These are phyloP conservation scores for Tragelaphus oryx DNA, from an alignment of 2,797 vertebrate species.

Conservation along the genomic window DNA sequence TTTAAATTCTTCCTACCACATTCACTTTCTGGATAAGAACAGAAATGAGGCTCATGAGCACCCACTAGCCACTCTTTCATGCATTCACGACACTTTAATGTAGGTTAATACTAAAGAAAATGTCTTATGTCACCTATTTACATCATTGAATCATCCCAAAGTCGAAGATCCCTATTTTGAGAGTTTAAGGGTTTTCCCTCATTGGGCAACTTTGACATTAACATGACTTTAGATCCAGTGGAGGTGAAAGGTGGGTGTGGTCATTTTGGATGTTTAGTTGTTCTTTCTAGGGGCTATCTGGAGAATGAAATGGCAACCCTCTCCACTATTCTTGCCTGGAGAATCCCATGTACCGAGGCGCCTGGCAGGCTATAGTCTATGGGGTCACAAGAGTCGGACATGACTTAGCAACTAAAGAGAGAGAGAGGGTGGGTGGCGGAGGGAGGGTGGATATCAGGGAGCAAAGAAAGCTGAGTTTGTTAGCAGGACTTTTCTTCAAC, in stretches of 20 bases:
- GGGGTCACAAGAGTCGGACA: neutral
- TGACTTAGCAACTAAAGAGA: neutral
- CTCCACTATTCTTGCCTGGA: neutral
- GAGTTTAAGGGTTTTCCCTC: neutral
- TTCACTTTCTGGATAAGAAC: neutral
- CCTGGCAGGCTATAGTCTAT: neutral
- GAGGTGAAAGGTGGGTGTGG: neutral
- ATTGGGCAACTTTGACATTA: neutral
- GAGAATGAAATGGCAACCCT: neutral
- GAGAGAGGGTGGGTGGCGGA: neutral
- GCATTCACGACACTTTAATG: neutral
- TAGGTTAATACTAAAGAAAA: neutral
- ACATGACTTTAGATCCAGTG: neutral
- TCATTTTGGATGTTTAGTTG: neutral
- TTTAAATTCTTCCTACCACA: neutral
- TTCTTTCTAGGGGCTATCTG: neutral
- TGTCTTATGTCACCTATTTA: neutral
- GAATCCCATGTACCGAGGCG: neutral
- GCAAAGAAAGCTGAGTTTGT: neutral
- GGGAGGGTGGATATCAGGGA: neutral
- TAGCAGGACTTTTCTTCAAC: neutral
- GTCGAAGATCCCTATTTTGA: neutral
- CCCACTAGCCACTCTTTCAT: neutral
- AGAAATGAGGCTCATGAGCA: neutral
- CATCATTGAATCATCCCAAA: neutral